Evolutionary conservation across 53 echinoderm and acorn worm genomes (phyloP).

Genomic region (Mesocentrotus franciscanus): DNA sequence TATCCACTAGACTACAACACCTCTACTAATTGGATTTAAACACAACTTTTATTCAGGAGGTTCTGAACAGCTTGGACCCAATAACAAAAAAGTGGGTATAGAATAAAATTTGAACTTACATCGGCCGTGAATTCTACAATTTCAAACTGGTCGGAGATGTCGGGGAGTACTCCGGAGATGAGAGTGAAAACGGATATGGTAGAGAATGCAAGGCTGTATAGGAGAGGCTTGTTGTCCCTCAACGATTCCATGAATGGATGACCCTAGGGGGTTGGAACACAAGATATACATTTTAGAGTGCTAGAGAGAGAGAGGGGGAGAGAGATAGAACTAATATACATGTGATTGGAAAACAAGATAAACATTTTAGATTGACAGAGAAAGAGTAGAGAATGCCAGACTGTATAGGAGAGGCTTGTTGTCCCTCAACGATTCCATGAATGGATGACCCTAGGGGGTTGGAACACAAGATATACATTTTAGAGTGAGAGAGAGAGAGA

Average conservation of each 20-base stretch:
- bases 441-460: slow-evolving; percentile 87
- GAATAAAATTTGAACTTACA: slow-evolving; percentile 15
- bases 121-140: slow-evolving; percentile 91
- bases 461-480: neutral
- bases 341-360: slow-evolving; percentile 23
- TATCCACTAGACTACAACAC: too few species aligned
- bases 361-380: slow-evolving; percentile 30
- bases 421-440: slow-evolving; percentile 92
- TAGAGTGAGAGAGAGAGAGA: neutral
- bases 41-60: neutral
- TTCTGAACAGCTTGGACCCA: neutral
- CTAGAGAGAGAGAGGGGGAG: slow-evolving; percentile 13
- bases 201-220: slow-evolving; percentile 89
- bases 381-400: slow-evolving; percentile 75
- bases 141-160: slow-evolving; percentile 90
- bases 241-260: slow-evolving; percentile 98
- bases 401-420: slow-evolving; percentile 96
- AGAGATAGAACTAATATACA: too few species aligned
- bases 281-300: neutral
- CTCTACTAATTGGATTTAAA: neutral
- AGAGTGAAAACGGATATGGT: slow-evolving; percentile 77
- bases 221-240: slow-evolving; percentile 91
- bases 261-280: slow-evolving; percentile 72
- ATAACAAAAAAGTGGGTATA: neutral
- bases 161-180: slow-evolving; percentile 85